Evolutionary conservation across 2,797 vertebrate genomes (phyloP).

Genomic region (Argya squamiceps): DNA sequence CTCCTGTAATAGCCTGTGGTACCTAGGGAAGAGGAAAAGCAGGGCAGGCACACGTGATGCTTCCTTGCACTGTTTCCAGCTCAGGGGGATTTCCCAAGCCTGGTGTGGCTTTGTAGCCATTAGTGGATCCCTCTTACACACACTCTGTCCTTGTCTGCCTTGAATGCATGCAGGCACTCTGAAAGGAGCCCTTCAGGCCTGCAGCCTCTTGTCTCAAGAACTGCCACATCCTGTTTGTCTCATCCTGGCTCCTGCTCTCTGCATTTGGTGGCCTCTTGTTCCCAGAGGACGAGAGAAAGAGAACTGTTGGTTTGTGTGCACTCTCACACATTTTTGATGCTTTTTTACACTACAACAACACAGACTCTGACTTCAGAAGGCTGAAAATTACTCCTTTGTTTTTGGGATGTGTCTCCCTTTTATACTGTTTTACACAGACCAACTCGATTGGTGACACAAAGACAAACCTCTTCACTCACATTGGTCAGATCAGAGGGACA

Average conservation of each 20-base stretch:
- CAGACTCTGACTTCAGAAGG: too few species aligned
- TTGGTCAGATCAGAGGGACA: too few species aligned
- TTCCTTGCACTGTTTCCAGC: background rate
- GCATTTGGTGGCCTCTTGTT: background rate
- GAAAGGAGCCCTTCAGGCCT: background rate
- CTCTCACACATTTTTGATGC: background rate
- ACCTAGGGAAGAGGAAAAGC: background rate
- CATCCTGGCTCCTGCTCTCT: background rate
- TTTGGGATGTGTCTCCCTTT: too few species aligned
- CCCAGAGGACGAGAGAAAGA: background rate
- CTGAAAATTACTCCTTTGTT: too few species aligned
- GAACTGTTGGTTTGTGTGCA: background rate
- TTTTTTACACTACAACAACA: too few species aligned
- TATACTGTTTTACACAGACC: too few species aligned
- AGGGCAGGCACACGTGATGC: background rate
- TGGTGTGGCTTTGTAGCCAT: background rate
- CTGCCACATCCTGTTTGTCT: background rate
- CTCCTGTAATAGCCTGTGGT: background rate
- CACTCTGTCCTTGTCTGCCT: background rate
- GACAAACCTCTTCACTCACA: too few species aligned
- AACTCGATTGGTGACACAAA: too few species aligned
- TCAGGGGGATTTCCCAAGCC: background rate
- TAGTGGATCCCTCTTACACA: background rate
- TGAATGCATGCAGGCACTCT: background rate
- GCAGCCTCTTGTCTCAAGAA: background rate